Base-by-base conservation (phyloP, 1,140 invertebrate species). In the Pseudomyrmex flavicornis region DNA sequence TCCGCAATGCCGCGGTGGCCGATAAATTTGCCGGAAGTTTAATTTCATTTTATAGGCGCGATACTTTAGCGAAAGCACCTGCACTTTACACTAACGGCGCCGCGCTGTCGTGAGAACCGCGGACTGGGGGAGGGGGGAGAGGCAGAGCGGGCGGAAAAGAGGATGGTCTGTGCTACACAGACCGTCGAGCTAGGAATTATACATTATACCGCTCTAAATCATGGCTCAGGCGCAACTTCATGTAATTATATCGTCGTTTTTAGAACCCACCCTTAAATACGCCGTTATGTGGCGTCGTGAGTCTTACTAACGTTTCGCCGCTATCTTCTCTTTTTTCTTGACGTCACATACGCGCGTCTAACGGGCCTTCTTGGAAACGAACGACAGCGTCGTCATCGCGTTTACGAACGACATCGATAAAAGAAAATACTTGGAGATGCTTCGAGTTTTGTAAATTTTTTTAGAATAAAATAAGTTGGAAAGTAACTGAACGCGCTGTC, bases 21-120 rank as follows among this genome's bases (percentile, higher is more conserved):
- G 84, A 91, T 92, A 92, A 91, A 92, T 92, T 92, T 88, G 58
- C 85, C 50, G 73, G 83, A 91, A 91, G 91, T 91, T 92, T 92
- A 92, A 92, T 92, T 92, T 92, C 89, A 91, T 91, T 92, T 92
- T 92, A 92, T 90, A 92, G 91, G 91, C 89, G 87, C 86, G 90
- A 91, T 92, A 91, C 88, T 91, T 91, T 91, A 91, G 87, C 89
- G 89, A 85, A 91, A 88, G 87, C 77, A 85, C 83, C 86, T 85
- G 82, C 86, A 79, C 86, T 88, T 88, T 91, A 89, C 89, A 88
- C 85, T 90, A 91, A 91, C 89, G 85, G 85, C 85, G 62, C 82
- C 56, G 82, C 82, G 82, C 56, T 88, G 83, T 69, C 76, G 61
- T 63, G 56, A 74, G 58, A 79, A 59, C 58, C 72, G 74, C 68